phyloP scores from a whole-genome alignment of 2,797 vertebrate species.

The Scomberomorus guttatus region DNA sequence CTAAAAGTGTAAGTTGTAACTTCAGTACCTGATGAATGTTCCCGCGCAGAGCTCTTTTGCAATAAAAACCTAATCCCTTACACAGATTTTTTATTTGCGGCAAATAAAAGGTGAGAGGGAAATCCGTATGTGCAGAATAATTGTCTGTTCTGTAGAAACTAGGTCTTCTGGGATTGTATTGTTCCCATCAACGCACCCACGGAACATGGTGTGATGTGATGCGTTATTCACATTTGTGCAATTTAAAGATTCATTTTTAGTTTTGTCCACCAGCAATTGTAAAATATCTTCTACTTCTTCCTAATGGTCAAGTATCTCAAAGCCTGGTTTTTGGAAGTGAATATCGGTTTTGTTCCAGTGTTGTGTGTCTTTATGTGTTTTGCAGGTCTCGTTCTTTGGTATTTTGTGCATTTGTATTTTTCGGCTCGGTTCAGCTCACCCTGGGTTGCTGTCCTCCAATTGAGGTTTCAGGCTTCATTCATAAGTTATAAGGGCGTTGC shows the following conservation, averaged over 20 bases:
- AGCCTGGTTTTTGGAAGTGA: neutral
- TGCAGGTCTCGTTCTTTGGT: neutral
- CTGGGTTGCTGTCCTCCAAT: slow-evolving; percentile 39
- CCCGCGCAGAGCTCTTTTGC: neutral
- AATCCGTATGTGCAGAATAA: slow-evolving; percentile 33
- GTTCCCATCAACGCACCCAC: slow-evolving; percentile 38
- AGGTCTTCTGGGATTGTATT: slow-evolving; percentile 48
- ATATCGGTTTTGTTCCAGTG: neutral
- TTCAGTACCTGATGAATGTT: slow-evolving; percentile 28
- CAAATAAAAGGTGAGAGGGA: slow-evolving; percentile 43
- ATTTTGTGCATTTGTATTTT: slow-evolving; percentile 2
- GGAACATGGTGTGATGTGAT: slow-evolving; percentile 33
- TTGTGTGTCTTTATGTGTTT: slow-evolving; percentile 10
- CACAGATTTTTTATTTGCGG: slow-evolving; percentile 59
- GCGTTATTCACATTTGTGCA: slow-evolving; percentile 27
- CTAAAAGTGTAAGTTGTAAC: slow-evolving; percentile 19
- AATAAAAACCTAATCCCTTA: slow-evolving; percentile 45
- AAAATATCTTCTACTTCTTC: slow-evolving; percentile 2
- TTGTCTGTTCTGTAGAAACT: slow-evolving; percentile 48
- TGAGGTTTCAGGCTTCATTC: slow-evolving; percentile 72
- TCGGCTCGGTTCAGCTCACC: slow-evolving; percentile 1
- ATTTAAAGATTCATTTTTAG: slow-evolving; percentile 32
- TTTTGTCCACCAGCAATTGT: neutral
- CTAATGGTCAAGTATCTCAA: neutral
- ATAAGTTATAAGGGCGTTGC: slow-evolving; percentile 77